Evolutionary conservation across 2,888 invertebrate species (phyloP).

Genomic region (Entomobrya multifasciata): DNA sequence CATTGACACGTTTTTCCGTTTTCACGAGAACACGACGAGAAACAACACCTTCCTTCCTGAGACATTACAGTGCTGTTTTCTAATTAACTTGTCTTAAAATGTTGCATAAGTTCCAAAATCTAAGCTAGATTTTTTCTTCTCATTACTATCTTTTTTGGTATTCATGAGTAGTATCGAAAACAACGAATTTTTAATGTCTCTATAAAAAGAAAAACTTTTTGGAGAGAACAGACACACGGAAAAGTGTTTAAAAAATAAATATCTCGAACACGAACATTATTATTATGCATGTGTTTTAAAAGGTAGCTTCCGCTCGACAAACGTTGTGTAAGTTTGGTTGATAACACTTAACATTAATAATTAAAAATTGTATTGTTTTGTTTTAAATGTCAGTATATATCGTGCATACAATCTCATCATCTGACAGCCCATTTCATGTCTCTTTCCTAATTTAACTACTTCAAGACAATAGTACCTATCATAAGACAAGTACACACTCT

Average conservation of each 20-base stretch:
- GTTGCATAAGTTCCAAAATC: slow-evolving; percentile 23
- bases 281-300: slow-evolving; percentile 40
- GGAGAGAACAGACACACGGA: neutral
- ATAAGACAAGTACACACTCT: neutral
- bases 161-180: slow-evolving; percentile 44
- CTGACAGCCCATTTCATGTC: slow-evolving; percentile 63
- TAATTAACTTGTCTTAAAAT: slow-evolving; percentile 54
- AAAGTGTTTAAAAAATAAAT: neutral
- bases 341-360: slow-evolving; percentile 40
- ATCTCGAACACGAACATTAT: slow-evolving; percentile 5
- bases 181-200: neutral
- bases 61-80: slow-evolving; percentile 3
- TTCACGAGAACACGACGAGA: slow-evolving; percentile 28
- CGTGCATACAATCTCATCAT: slow-evolving; percentile 53
- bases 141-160: neutral
- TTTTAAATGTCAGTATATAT: slow-evolving; percentile 54
- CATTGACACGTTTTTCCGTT: slow-evolving; percentile 56
- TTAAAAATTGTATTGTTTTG: slow-evolving; percentile 56
- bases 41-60: slow-evolving; percentile 65
- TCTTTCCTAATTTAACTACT: slow-evolving; percentile 14
- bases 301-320: slow-evolving; percentile 25
- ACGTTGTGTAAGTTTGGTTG: neutral
- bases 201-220: neutral
- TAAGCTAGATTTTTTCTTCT: neutral
- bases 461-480: slow-evolving; percentile 45